Percentiles rank a stretch among this genome's conserved stretches.
Conservation (phyloP, 2,888 invertebrate species). For the Plebejus anna region DNA sequence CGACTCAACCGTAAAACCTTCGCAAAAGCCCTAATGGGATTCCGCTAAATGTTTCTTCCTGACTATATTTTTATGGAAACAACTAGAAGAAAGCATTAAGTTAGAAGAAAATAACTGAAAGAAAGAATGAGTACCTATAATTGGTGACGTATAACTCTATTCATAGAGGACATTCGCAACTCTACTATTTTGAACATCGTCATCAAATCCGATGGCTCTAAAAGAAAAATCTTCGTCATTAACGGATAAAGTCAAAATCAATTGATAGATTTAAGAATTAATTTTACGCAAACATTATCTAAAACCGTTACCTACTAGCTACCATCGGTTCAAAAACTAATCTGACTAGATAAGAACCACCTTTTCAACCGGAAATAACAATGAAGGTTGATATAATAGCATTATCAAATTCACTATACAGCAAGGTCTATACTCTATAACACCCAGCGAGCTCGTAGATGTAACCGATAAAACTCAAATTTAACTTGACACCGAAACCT, state of each 20-base stretch:
- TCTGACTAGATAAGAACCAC: neutral
- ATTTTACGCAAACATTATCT: neutral
- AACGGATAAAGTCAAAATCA: neutral
- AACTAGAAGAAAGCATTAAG: neutral
- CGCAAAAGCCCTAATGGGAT: constrained; percentile 34
- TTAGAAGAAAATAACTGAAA: neutral
- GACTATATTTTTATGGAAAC: neutral
- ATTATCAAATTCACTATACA: neutral
- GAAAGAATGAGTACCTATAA: too few relatives aligned
- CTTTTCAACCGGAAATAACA: neutral
- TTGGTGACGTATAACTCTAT: too few relatives aligned
- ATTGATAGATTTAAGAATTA: too few relatives aligned
- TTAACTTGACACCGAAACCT: constrained; percentile 13
- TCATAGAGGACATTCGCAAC: too few relatives aligned
- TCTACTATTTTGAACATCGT: too few relatives aligned
- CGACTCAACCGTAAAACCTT: constrained; percentile 23
- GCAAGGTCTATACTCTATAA: neutral
- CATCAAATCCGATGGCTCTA: neutral
- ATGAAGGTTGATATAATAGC: neutral
- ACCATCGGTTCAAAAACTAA: neutral
- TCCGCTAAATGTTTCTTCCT: constrained; percentile 35
- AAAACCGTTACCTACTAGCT: neutral
- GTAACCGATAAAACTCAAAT: constrained; percentile 20
- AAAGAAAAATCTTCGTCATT: neutral
- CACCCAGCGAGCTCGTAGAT: neutral